Evolutionary conservation across 2,888 invertebrate genomes (phyloP).

Genomic region (Omphaloscelis lunosa): DNA sequence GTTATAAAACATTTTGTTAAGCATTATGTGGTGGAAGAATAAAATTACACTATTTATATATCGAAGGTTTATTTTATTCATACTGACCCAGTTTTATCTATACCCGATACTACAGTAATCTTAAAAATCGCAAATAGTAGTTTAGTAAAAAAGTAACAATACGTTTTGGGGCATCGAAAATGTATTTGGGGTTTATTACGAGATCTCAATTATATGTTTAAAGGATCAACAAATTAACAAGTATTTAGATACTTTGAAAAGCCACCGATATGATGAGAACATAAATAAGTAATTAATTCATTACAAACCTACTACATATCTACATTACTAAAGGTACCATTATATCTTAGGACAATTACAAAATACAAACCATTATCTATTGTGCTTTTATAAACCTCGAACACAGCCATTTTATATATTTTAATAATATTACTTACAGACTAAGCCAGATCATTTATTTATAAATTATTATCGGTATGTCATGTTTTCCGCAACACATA

Average conservation of each 20-base stretch:
- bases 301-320: conserved; percentile 48
- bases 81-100: conserved; percentile 57
- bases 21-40: conserved; percentile 65
- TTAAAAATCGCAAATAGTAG: conserved; percentile 37
- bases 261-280: conserved; percentile 16
- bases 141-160: conserved; percentile 46
- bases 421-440: conserved; percentile 72
- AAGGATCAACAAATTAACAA: conserved; percentile 16
- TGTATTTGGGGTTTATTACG: conserved; percentile 48
- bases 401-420: conserved; percentile 89
- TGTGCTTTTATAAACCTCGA: conserved; percentile 85
- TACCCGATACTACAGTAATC: conserved; percentile 45
- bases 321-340: conserved; percentile 54
- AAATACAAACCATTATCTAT: conserved; percentile 83
- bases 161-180: conserved; percentile 42
- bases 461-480: conserved; percentile 31
- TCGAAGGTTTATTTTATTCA: conserved; percentile 60
- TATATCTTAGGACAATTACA: conserved; percentile 66
- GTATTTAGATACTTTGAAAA: conserved; percentile 12
- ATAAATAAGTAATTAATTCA: conserved; percentile 8
- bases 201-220: conserved; percentile 7
- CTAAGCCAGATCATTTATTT: conserved; percentile 61
- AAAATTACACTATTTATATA: conserved; percentile 58
- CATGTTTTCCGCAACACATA: conserved; percentile 1
- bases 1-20: conserved; percentile 46